Evolutionary conservation across 2,797 vertebrate genomes (phyloP).

Genomic region (Fratercula arctica): DNA sequence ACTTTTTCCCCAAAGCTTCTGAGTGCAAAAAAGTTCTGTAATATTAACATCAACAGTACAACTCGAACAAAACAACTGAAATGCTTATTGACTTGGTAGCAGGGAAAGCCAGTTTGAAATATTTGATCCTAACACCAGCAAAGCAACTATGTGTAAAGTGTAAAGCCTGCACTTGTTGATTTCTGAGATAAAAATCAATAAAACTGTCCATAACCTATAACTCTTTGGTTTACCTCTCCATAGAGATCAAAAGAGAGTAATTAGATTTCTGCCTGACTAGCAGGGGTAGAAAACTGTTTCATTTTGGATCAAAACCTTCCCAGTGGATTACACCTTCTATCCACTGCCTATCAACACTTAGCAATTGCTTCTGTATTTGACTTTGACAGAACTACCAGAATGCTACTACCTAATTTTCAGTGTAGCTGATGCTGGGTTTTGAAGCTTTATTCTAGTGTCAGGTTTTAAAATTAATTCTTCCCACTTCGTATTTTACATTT

Average conservation of each 20-base stretch:
- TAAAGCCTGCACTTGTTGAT: constrained; percentile 78
- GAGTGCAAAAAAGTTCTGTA: constrained; percentile 53
- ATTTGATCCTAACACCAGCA: constrained; percentile 76
- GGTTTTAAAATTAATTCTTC: constrained; percentile 59
- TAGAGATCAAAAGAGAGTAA: constrained; percentile 77
- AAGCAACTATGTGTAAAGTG: constrained; percentile 76
- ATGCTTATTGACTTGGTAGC: constrained; percentile 71
- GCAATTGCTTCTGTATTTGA: constrained; percentile 72
- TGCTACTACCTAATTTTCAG: constrained; percentile 66
- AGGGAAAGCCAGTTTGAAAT: constrained; percentile 72
- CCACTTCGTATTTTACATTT: constrained; percentile 25
- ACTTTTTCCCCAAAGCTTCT: constrained; percentile 7
- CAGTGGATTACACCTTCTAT: constrained; percentile 70
- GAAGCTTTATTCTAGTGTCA: constrained; percentile 49
- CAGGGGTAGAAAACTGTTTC: constrained; percentile 75
- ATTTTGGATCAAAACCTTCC: constrained; percentile 78
- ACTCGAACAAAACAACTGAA: constrained; percentile 72
- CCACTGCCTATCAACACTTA: constrained; percentile 71
- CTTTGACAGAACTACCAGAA: constrained; percentile 74
- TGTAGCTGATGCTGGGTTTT: constrained; percentile 22
- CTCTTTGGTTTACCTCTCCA: constrained; percentile 73
- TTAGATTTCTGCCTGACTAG: constrained; percentile 81
- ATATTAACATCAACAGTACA: constrained; percentile 45
- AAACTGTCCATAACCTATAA: constrained; percentile 73
- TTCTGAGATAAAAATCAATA: constrained; percentile 80